Conservation (phyloP, 2,797 vertebrate species). For the Micropoecilia bifurca region DNA sequence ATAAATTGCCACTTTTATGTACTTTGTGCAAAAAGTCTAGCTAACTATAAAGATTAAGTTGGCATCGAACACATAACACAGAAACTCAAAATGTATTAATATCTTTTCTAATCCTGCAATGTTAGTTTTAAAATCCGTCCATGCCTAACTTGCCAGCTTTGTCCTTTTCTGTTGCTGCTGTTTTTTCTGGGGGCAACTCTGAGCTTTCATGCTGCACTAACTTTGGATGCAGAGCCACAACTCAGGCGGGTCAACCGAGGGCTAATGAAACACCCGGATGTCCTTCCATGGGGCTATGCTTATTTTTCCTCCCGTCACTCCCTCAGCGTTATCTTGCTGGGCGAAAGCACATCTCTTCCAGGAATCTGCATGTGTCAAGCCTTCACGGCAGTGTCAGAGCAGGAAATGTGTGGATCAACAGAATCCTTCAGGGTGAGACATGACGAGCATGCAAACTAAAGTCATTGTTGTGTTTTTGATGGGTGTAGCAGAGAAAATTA, state of each 20-base stretch:
- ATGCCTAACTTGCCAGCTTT: conserved; percentile 12
- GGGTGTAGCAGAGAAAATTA: conserved; percentile 23
- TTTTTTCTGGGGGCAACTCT: conserved; percentile 2
- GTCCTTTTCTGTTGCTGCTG: background rate
- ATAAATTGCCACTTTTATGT: conserved; percentile 38
- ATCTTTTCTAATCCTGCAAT: conserved; percentile 18
- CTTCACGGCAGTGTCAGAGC: conserved; percentile 32
- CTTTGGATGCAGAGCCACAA: conserved; percentile 23
- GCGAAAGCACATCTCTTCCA: conserved; percentile 20
- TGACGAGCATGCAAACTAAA: conserved; percentile 5
- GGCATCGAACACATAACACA: conserved; percentile 8
- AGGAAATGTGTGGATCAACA: background rate
- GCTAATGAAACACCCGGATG: conserved; percentile 39
- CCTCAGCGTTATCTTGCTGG: conserved; percentile 27
- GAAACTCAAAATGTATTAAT: conserved; percentile 9
- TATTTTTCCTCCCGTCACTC: conserved; percentile 27
- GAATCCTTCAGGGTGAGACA: conserved; percentile 4
- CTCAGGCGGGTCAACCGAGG: conserved; percentile 33
- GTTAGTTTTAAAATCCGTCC: conserved; percentile 24
- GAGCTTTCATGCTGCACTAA: conserved; percentile 14
- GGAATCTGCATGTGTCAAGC: conserved; percentile 32
- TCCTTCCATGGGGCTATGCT: conserved; percentile 34
- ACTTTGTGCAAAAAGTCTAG: conserved; percentile 1
- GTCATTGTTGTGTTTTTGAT: conserved; percentile 14
- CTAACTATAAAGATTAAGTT: conserved; percentile 15